Conservation (phyloP, 2,888 invertebrate genomes). For the Abrostola tripartita region DNA sequence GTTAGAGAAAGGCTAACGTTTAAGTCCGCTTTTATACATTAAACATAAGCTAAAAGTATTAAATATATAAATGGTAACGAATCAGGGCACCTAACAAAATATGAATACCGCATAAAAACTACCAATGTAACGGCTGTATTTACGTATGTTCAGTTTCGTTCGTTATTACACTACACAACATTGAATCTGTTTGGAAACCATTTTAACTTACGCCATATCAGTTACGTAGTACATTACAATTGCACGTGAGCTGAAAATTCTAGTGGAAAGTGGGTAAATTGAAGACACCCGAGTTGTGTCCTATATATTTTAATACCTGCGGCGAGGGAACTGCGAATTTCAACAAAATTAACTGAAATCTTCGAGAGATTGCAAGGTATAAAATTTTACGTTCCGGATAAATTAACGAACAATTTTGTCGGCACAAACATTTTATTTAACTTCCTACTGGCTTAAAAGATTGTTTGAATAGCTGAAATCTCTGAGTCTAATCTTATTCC, state of each 20-base stretch:
- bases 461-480: slow-evolving; percentile 54
- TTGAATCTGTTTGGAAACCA: slow-evolving; percentile 57
- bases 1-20: no score
- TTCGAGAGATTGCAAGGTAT: slow-evolving; percentile 64
- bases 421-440: slow-evolving; percentile 64
- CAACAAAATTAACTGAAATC: slow-evolving; percentile 72
- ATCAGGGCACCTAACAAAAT: slow-evolving; percentile 12
- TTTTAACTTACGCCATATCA: slow-evolving; percentile 68
- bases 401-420: slow-evolving; percentile 68
- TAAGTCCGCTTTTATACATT: no score
- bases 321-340: slow-evolving; percentile 62
- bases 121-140: not conserved
- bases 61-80: not conserved
- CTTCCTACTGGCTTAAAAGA: slow-evolving; percentile 58
- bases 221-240: slow-evolving; percentile 69
- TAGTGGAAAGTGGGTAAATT: slow-evolving; percentile 67
- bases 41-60: no score
- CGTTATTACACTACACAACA: slow-evolving; percentile 48
- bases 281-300: slow-evolving; percentile 69
- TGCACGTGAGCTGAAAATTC: slow-evolving; percentile 73
- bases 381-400: slow-evolving; percentile 68
- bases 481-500: not conserved
- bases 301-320: slow-evolving; percentile 74
- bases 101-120: slow-evolving; percentile 25
- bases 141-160: slow-evolving; percentile 26